phyloP scores from a whole-genome alignment of 2,888 invertebrate genomes.

The Orchesella flavescens region DNA sequence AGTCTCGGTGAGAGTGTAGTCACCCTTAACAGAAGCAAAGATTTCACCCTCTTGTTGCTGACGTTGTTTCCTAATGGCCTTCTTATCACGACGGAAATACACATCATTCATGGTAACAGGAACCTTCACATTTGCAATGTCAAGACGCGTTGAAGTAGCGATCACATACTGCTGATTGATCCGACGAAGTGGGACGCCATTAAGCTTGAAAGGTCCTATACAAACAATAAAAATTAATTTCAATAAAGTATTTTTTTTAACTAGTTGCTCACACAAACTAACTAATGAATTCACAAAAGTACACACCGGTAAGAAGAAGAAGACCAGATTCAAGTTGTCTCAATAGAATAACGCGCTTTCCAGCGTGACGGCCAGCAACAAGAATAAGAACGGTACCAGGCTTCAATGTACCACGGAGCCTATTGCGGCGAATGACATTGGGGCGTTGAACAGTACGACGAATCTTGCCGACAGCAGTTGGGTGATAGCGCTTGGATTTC shows the following conservation, averaged over 20 bases:
- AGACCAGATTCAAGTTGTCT: conserved; percentile 92
- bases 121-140: conserved; percentile 85
- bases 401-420: conserved; percentile 85
- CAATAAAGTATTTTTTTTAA: not conserved
- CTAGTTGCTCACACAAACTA: not conserved
- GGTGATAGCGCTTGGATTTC: conserved; percentile 86
- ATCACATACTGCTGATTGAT: conserved; percentile 97
- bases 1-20: conserved; percentile 66
- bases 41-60: conserved; percentile 91
- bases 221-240: conserved; percentile 39
- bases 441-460: conserved; percentile 75
- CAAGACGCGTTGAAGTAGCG: conserved; percentile 91
- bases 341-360: conserved; percentile 95
- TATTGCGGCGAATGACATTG: conserved; percentile 78
- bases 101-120: conserved; percentile 91
- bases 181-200: conserved; percentile 94
- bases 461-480: conserved; percentile 86
- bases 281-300: too few species aligned
- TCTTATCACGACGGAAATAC: conserved; percentile 87
- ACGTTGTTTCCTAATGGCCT: conserved; percentile 87
- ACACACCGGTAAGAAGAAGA: conserved; percentile 89
- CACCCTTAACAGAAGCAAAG: conserved; percentile 90
- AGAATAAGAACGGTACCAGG: conserved; percentile 95
- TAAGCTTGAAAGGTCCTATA: conserved; percentile 90
- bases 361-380: conserved; percentile 95